phyloP scores from a whole-genome alignment of 2,113 vertebrate species.

The Rhegmatorhina hoffmannsi region DNA sequence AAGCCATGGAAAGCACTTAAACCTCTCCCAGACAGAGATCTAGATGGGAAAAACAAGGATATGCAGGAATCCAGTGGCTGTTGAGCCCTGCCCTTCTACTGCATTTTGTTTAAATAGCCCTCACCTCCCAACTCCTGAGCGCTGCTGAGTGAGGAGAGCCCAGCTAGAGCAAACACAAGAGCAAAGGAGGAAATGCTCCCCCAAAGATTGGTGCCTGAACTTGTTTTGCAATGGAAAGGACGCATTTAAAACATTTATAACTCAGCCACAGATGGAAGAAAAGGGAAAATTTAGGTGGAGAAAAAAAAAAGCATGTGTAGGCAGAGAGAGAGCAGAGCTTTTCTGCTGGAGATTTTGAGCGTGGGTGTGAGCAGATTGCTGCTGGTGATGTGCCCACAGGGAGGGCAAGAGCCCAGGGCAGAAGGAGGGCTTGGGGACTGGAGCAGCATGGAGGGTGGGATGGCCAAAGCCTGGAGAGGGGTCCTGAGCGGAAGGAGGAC shows the following conservation, averaged over 20 bases:
- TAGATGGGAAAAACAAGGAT: background rate
- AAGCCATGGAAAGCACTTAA: background rate
- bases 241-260: background rate
- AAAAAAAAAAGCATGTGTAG: rapidly evolving
- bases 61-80: background rate
- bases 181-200: slow-evolving; percentile 24
- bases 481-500: background rate
- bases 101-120: background rate
- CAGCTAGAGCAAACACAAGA: slow-evolving; percentile 47
- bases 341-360: background rate
- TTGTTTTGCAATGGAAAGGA: background rate
- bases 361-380: background rate
- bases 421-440: rapidly evolving
- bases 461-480: background rate
- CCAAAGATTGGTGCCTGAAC: background rate
- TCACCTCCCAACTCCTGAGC: rapidly evolving
- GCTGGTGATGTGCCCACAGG: background rate
- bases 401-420: rapidly evolving
- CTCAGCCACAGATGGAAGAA: background rate
- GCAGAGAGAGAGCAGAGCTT: background rate
- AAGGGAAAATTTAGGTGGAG: background rate
- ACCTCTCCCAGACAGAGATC: background rate
- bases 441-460: rapidly evolving
- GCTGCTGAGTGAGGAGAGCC: background rate
- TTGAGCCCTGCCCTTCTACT: background rate